Conservation (phyloP, 1,140 invertebrate genomes). For the Adelges cooleyi region DNA sequence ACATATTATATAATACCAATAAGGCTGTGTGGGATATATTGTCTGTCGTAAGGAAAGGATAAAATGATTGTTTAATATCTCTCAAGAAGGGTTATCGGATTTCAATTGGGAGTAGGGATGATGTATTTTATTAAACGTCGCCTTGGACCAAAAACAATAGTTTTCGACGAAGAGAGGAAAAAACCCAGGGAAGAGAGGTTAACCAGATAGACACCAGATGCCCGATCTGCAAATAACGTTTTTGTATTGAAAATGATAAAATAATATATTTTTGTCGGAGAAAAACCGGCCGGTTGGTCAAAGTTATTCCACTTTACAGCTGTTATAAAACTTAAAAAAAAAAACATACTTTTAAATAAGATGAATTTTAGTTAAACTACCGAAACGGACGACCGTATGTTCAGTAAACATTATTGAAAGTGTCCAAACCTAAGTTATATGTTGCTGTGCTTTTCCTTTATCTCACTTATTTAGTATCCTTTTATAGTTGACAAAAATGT, state of each 20-base stretch:
- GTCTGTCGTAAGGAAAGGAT: background rate
- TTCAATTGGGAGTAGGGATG: background rate
- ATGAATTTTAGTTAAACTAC: no score
- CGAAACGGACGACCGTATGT: no score
- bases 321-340: no score
- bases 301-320: background rate
- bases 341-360: no score
- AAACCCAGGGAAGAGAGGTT: background rate
- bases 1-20: no score
- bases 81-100: slow-evolving; percentile 17
- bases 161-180: background rate
- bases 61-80: slow-evolving; percentile 21
- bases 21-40: no score
- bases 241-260: background rate
- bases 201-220: slow-evolving; percentile 18
- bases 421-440: no score
- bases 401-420: no score
- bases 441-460: no score
- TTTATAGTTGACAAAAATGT: no score
- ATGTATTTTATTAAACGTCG: slow-evolving; percentile 23
- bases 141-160: slow-evolving; percentile 5
- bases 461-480: no score
- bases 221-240: background rate
- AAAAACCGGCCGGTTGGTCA: background rate
- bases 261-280: background rate